Base-by-base conservation (phyloP, 2,113 vertebrate genomes). In the Anhinga anhinga region DNA sequence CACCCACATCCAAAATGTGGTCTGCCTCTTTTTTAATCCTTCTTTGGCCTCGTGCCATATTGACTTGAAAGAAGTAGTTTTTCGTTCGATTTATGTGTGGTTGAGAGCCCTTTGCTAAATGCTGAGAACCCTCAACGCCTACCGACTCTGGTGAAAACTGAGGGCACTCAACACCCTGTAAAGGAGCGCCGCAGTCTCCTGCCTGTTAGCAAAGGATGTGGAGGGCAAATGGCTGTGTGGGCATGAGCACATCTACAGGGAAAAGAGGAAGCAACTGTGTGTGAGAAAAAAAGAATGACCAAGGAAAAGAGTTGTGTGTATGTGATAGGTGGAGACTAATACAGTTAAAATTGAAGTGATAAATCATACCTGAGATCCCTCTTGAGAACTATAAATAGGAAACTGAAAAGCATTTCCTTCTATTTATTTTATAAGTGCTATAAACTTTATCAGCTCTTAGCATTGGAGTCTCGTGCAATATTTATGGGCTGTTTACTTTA, bases 401-500 rank as follows among this genome's bases (percentile, higher is more conserved):
- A 97, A 98, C 96, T 83, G 96, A 97, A 97, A 98, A 98, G 98
- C 98, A 98, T 98, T 98, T 98, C 97, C 97, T 98, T 98, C 97
- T 98, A 98, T 98, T 98, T 98, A 98, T 98, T 98, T 98, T 98
- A 98, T 98, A 98, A 98, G 97, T 96, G 97, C 97, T 97, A 98
- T 98, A 98, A 98, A 98, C 98, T 98, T 98, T 98, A 98, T 98
- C 98, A 98, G 98, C 97, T 98, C 98, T 98, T 97, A 98, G 97
- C 98, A 98, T 97, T 98, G 98, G 97, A 97, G 98, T 97, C 94
- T 97, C 90, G 62, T 98, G 94, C 96, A 98, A 97, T 98, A 98
- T 98, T 98, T 98, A 98, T 98, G 97, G 98, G 91, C 74, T 98
- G 95, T 96, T 98, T 97, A 98, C 97, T 97, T 98, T 93, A 92